These are phyloP conservation scores for Drosophila littoralis DNA, from an alignment of 1,140 invertebrate genomes.

Conservation along the genomic window DNA sequence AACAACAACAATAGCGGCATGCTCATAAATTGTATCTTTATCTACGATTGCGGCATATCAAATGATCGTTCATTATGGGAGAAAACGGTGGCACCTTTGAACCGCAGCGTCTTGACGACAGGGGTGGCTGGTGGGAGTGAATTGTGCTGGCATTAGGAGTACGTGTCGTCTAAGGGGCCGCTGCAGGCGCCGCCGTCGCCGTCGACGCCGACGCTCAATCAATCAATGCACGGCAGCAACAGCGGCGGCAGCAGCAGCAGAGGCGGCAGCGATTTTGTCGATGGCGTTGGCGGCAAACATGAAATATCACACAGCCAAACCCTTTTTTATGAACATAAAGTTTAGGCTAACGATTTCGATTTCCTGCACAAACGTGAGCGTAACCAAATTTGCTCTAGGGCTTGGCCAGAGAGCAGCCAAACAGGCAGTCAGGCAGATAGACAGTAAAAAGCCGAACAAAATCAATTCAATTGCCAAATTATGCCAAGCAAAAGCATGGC, in stretches of 20 bases:
- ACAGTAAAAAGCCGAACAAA: conserved; percentile 36
- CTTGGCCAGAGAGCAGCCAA: conserved; percentile 54
- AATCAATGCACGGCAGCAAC: conserved; percentile 62
- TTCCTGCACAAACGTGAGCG: conserved; percentile 77
- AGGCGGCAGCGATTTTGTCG: conserved; percentile 46
- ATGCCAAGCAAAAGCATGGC: conserved; percentile 65
- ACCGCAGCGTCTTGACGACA: conserved; percentile 47
- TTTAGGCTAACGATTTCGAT: conserved; percentile 66
- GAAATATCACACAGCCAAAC: conserved; percentile 80
- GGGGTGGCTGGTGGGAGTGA: neutral
- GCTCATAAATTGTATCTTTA: conserved; percentile 43
- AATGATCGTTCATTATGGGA: conserved; percentile 59
- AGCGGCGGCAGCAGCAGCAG: conserved; percentile 17
- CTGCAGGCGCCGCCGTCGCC: conserved; percentile 44
- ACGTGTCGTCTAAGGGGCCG: conserved; percentile 53
- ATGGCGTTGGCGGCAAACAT: conserved; percentile 79
- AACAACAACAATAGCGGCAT: conserved; percentile 18
- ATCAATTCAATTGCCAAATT: conserved; percentile 83
- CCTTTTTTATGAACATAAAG: conserved; percentile 73
- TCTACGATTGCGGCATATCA: conserved; percentile 52
- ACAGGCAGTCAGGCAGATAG: conserved; percentile 4
- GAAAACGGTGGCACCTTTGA: conserved; percentile 67
- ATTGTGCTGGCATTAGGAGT: conserved; percentile 18
- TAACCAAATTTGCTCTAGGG: conserved; percentile 80
- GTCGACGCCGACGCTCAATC: conserved; percentile 59